A percentile compares a stretch with the other conserved stretches of the same genome.
phyloP scores from a whole-genome alignment of 2,113 vertebrate species.

The Forbesichthys papilliferus region DNA sequence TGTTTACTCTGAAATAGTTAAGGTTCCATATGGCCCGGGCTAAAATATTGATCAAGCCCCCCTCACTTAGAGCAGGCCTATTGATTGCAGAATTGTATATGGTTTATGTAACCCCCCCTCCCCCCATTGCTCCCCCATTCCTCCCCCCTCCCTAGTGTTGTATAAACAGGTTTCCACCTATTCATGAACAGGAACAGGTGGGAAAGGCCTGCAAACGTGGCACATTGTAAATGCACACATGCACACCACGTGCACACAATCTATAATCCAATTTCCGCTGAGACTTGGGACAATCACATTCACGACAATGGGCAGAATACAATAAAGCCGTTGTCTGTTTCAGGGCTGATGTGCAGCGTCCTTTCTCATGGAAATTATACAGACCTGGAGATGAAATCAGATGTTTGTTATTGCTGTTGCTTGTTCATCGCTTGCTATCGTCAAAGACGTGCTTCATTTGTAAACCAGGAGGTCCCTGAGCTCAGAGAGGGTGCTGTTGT shows the following conservation, averaged over 20 bases:
- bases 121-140: neutral
- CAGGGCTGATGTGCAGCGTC: neutral
- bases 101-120: conserved; percentile 32
- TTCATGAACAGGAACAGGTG: conserved; percentile 21
- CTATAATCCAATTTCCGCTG: conserved; percentile 27
- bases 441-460: too few relatives aligned
- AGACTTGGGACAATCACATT: conserved; percentile 1
- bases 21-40: conserved; percentile 46
- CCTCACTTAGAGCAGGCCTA: conserved; percentile 32
- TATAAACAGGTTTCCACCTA: conserved; percentile 42
- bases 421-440: neutral
- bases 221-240: conserved; percentile 2
- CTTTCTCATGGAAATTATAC: conserved; percentile 4
- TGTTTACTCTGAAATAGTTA: conserved; percentile 66
- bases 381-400: neutral
- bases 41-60: conserved; percentile 64
- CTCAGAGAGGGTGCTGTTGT: too few relatives aligned
- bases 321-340: neutral
- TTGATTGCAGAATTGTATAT: conserved; percentile 53
- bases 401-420: neutral
- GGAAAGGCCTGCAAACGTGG: conserved; percentile 18
- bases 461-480: too few relatives aligned
- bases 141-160: conserved; percentile 20
- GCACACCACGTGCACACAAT: conserved; percentile 9
- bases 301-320: neutral